These are phyloP conservation scores for Tetramorium alpestre DNA, from an alignment of 1,140 invertebrate species.

Conservation along the genomic window DNA sequence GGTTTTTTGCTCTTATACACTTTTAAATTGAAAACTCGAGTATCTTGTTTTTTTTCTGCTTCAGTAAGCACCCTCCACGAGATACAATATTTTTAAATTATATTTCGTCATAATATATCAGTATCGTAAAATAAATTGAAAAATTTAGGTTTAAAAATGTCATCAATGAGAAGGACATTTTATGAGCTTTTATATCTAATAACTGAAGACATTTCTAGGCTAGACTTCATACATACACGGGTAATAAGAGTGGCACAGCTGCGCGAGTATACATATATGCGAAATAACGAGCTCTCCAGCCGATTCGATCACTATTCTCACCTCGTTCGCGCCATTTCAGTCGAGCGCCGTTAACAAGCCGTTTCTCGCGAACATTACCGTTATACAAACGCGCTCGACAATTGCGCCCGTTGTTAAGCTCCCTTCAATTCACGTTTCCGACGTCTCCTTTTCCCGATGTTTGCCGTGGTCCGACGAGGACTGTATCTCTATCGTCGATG, in stretches of 20 bases:
- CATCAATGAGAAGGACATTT: background rate
- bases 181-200: background rate
- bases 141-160: background rate
- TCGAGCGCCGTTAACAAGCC: conserved; percentile 32
- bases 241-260: conserved; percentile 14
- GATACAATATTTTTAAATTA: background rate
- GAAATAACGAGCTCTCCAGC: conserved; percentile 7
- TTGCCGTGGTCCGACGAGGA: background rate
- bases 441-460: background rate
- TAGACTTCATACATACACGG: conserved; percentile 27
- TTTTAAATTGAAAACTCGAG: background rate
- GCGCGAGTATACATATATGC: background rate
- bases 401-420: conserved; percentile 11
- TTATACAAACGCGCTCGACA: conserved; percentile 32
- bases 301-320: conserved; percentile 44
- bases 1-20: background rate
- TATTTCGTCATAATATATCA: too few species aligned
- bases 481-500: background rate
- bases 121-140: background rate
- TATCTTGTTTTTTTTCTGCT: background rate
- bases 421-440: background rate
- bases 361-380: conserved; percentile 31
- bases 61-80: background rate
- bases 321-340: conserved; percentile 30
- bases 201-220: conserved; percentile 10